Conservation (phyloP, 2,888 invertebrate species). For the Prosapia bicincta region DNA sequence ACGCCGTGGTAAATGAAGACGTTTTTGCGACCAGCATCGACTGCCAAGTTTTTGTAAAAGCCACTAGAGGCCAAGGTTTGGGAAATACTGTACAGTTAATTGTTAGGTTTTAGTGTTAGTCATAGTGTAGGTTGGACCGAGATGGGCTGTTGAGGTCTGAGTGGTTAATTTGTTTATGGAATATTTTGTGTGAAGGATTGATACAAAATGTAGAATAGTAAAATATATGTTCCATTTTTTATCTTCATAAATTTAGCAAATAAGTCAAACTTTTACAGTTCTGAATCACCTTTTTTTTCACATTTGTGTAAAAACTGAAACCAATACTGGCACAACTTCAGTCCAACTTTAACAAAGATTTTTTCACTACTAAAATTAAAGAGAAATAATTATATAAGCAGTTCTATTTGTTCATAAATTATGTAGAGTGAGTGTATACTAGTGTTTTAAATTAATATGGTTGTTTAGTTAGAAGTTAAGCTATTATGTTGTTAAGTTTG, state of each 20-base stretch:
- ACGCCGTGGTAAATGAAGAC: constrained; percentile 23
- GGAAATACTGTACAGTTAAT: constrained; percentile 27
- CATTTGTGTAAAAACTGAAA: neutral
- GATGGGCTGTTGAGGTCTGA: constrained; percentile 6
- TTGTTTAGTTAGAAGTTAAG: neutral
- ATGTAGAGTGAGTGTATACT: neutral
- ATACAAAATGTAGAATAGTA: neutral
- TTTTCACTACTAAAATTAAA: neutral
- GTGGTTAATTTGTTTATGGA: constrained; percentile 22
- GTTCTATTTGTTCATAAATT: neutral
- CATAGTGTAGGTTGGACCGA: constrained; percentile 8
- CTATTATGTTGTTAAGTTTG: neutral
- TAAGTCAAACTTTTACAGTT: neutral
- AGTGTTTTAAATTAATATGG: neutral
- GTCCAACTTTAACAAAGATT: neutral
- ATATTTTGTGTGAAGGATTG: constrained; percentile 5
- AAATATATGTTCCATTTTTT: neutral
- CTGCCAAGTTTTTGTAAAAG: constrained; percentile 32
- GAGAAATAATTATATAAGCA: neutral
- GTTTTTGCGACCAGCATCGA: constrained; percentile 28
- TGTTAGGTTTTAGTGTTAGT: constrained; percentile 29
- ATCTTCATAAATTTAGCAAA: neutral
- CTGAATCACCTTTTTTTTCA: neutral
- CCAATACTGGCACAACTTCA: neutral
- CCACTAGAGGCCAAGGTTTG: constrained; percentile 23